Evolutionary conservation across 1,140 invertebrate genomes (phyloP).

Genomic region (Saxidomus purpurata): DNA sequence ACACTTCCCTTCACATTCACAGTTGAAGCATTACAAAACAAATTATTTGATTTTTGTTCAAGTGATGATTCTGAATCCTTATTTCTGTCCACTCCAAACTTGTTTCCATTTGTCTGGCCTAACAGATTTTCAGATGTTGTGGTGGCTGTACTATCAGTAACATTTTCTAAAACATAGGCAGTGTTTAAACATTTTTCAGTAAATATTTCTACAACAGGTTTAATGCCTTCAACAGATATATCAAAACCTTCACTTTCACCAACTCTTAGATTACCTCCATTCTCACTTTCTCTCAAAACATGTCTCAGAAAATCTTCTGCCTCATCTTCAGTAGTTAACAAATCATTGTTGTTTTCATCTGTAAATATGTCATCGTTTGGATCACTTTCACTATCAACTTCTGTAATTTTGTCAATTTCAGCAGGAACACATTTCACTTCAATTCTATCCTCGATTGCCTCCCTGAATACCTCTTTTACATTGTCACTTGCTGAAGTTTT

Average conservation of each 20-base stretch:
- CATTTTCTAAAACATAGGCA: too few relatives aligned
- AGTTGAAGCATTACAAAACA: background rate
- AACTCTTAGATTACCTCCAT: background rate
- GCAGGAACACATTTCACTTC: background rate
- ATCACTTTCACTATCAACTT: constrained; percentile 7
- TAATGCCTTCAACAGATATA: background rate
- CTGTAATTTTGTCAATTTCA: background rate
- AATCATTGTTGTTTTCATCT: background rate
- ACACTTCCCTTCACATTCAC: too few relatives aligned
- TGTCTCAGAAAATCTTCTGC: constrained; percentile 28
- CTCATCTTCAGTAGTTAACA: constrained; percentile 16
- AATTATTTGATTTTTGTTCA: background rate
- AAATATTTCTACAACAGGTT: background rate
- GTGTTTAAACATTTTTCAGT: background rate
- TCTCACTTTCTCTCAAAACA: background rate
- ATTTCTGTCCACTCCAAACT: background rate
- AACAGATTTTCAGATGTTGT: background rate
- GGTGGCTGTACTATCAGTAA: background rate
- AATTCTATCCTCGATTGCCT: too few relatives aligned
- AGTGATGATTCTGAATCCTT: background rate
- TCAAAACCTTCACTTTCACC: background rate
- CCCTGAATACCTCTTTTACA: background rate
- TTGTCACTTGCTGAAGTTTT: background rate
- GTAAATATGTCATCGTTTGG: background rate
- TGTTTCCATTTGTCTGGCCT: background rate